Evolutionary conservation across 2,113 vertebrate species (phyloP).

Genomic region (Eubucco bourcierii): DNA sequence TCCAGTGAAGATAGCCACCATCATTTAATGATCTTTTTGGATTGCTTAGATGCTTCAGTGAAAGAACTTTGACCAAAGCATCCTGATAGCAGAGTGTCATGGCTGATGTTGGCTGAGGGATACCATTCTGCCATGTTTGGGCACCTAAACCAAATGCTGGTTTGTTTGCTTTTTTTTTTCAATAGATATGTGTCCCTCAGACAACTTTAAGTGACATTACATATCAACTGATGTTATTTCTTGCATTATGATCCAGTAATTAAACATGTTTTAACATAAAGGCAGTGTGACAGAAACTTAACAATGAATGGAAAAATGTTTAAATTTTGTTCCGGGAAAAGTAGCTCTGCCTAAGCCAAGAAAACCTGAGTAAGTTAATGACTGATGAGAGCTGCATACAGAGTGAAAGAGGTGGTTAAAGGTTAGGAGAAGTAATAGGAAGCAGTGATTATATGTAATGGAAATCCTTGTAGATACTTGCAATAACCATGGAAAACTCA

Average conservation of each 20-base stretch:
- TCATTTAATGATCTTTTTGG: background rate
- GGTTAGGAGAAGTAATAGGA: background rate
- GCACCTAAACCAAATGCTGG: background rate
- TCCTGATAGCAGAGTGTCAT: background rate
- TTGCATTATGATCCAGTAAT: too few species aligned
- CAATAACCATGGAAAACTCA: background rate
- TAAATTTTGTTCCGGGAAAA: too few species aligned
- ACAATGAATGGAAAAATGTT: too few species aligned
- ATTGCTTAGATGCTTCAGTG: background rate
- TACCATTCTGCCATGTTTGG: background rate
- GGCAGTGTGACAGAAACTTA: too few species aligned
- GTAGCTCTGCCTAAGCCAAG: too few species aligned
- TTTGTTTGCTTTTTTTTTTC: background rate
- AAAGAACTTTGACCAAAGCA: background rate
- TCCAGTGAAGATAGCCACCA: background rate
- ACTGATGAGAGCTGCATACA: background rate
- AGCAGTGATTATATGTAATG: too few species aligned
- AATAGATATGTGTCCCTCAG: background rate
- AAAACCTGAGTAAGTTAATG: too few species aligned
- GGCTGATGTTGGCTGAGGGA: background rate
- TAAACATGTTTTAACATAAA: too few species aligned
- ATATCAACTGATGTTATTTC: background rate
- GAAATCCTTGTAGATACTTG: background rate
- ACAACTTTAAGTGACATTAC: background rate
- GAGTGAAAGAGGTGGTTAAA: background rate